Evolutionary conservation across 2,797 vertebrate species (phyloP), one percentile per base, ranked within the genome.

Genomic region (Streptopelia turtur): DNA sequence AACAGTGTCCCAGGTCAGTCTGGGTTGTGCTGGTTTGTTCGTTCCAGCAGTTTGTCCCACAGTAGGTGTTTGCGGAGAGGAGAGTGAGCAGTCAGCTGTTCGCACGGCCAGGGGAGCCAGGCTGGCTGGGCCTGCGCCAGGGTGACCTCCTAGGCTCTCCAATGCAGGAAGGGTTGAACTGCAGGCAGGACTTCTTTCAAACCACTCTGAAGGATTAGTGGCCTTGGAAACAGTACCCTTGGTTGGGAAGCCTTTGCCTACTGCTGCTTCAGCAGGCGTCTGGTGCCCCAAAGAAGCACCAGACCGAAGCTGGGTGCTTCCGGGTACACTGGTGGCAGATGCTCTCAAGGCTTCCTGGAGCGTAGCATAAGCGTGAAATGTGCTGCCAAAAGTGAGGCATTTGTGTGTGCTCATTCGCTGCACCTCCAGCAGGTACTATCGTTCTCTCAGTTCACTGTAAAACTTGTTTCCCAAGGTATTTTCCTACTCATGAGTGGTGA

Each of bases 41-140:
- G 55, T 55, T 30, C 50, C 63, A 69, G 7, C 4, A 39, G 41
- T 18, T 16, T 83, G 10, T 72, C 35, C 39, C 55, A 52, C n/a
- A 7, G 3, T 15, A 30, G 37, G 25, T 55, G 31, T 47, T 66
- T 10, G 30, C 4, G 11, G 50, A 75, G 56, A 61, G 43, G 17
- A 61, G 30, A 53, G n/a, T 0, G 3, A 25, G 28, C 89, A 83
- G 25, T 16, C 25, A 79, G 35, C 27, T 39, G 30, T 25, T 16
- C 27, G 50, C 39, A 6, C 3, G 22, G 49, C 50, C 63, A 24
- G 31, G 45, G 47, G 15, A 57, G 2, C 0, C 0, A 5, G 16
- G 24, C 53, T 88, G 68, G 35, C 68, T 68, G 23, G 76, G 39
- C 30, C 18, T 25, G 63, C 68, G 43, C 22, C 33, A n/a, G 47